Conservation (phyloP, 2,113 vertebrate species). For the Stomatorhinus ivindoensis region DNA sequence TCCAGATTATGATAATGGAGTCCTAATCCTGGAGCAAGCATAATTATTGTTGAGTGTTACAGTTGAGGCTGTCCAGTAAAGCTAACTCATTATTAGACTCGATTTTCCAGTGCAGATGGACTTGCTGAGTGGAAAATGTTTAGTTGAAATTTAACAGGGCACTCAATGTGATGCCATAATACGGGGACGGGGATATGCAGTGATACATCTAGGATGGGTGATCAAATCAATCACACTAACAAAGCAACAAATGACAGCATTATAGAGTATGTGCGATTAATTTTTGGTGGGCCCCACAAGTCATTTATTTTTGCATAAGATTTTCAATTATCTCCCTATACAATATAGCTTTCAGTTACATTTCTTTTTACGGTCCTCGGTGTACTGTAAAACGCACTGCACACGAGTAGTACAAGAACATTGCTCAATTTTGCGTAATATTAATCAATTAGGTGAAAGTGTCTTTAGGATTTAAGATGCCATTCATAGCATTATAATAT, state of each 20-base stretch:
- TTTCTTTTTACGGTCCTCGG: not conserved
- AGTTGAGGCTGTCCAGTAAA: slow-evolving; percentile 99
- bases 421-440: not conserved
- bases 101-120: slow-evolving; percentile 80
- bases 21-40: slow-evolving; percentile 98
- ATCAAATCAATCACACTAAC: slow-evolving; percentile 60
- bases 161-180: slow-evolving; percentile 90
- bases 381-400: not conserved
- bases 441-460: not conserved
- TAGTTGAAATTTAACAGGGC: slow-evolving; percentile 91
- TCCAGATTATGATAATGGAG: slow-evolving; percentile 99
- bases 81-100: slow-evolving; percentile 98
- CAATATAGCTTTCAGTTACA: not conserved
- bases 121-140: slow-evolving; percentile 95
- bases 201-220: slow-evolving; percentile 55
- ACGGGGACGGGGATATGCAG: slow-evolving; percentile 62
- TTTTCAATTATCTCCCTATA: not conserved
- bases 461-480: not conserved
- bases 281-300: not conserved
- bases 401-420: not conserved
- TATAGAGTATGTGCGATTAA: not conserved
- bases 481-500: not conserved
- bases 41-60: slow-evolving; percentile 99
- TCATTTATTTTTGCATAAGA: not conserved
- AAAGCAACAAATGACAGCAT: not conserved